These are phyloP conservation scores for Anguilla japonica DNA, from an alignment of 2,113 vertebrate genomes.

Conservation along the genomic window DNA sequence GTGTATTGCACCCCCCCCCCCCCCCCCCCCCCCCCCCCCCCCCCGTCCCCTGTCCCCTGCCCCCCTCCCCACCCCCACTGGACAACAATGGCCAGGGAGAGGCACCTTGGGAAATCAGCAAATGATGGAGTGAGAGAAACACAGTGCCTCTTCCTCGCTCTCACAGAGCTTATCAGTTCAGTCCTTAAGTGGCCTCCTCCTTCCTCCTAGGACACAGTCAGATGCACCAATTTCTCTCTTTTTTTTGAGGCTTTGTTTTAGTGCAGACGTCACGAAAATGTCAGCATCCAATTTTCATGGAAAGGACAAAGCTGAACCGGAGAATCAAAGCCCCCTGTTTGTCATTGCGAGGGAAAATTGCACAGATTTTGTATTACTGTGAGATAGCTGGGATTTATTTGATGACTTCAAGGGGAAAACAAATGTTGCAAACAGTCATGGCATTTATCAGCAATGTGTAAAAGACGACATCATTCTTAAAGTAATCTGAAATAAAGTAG, in stretches of 20 bases:
- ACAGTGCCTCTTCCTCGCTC: background rate
- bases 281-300: background rate
- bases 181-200: background rate
- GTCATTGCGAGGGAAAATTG: too few species aligned
- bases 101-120: background rate
- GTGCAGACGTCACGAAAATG: background rate
- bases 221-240: too few species aligned
- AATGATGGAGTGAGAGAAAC: background rate
- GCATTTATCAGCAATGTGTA: background rate
- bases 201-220: too few species aligned
- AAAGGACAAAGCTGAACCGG: background rate
- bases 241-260: too few species aligned
- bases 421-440: background rate
- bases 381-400: background rate
- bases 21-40: background rate
- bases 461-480: background rate
- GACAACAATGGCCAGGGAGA: background rate
- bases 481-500: too few species aligned
- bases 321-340: background rate
- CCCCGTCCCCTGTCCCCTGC: background rate
- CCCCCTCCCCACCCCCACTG: background rate
- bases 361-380: background rate
- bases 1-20: background rate
- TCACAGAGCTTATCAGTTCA: background rate
- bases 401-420: background rate